phyloP scores from a whole-genome alignment of 2,888 invertebrate genomes.

The Hybos culiciformis region DNA sequence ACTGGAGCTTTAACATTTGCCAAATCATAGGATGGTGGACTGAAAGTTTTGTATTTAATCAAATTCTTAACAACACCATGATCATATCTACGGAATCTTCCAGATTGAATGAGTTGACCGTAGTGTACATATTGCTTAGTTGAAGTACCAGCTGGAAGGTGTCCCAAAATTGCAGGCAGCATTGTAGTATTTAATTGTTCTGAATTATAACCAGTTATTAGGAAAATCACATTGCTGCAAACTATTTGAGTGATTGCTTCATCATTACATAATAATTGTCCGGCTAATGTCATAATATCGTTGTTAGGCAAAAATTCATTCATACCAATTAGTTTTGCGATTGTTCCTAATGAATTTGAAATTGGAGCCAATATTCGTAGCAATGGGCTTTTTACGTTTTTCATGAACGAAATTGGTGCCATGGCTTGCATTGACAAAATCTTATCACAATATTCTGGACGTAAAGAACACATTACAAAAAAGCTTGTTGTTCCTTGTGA shows the following conservation, averaged over 20 bases:
- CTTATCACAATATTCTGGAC: conserved; percentile 36
- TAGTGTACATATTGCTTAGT: conserved; percentile 43
- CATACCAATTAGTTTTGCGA: conserved; percentile 10
- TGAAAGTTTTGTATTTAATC: conserved; percentile 24
- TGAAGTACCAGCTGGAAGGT: conserved; percentile 43
- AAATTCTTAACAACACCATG: conserved; percentile 24
- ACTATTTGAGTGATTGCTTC: conserved; percentile 38
- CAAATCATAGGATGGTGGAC: conserved; percentile 31
- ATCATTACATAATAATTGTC: conserved; percentile 38
- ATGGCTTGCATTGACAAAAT: conserved; percentile 35
- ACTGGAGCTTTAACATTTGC: conserved; percentile 29
- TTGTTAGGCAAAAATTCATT: conserved; percentile 46
- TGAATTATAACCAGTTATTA: conserved; percentile 45
- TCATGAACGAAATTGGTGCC: conserved; percentile 37
- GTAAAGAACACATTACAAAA: conserved; percentile 35
- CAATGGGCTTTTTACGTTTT: conserved; percentile 25
- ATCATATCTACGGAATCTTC: conserved; percentile 22
- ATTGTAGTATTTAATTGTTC: conserved; percentile 44
- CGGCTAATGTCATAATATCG: conserved; percentile 35
- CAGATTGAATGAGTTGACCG: conserved; percentile 36
- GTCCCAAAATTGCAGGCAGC: conserved; percentile 41
- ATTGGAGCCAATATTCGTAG: conserved; percentile 9
- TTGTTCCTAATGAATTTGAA: conserved; percentile 2
- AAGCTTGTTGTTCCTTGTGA: conserved; percentile 46
- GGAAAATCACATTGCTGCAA: conserved; percentile 46